Percentiles rank a stretch among this genome's conserved stretches.
Evolutionary conservation across 2,797 vertebrate genomes (phyloP).

Genomic region (Botia almorhae): DNA sequence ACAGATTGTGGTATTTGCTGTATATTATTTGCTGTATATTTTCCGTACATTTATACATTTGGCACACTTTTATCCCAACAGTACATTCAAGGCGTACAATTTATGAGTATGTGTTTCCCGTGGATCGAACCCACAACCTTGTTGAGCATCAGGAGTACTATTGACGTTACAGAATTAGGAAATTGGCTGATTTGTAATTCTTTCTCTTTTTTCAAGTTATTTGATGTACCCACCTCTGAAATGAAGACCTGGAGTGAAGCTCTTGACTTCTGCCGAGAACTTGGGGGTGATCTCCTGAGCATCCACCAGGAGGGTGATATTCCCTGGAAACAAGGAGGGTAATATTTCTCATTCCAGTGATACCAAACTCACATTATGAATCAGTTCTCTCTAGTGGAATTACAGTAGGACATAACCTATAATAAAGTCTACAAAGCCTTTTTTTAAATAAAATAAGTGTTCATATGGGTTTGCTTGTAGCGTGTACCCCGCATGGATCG

Average conservation of each 20-base stretch:
- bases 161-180: neutral
- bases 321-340: neutral
- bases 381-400: too few species aligned
- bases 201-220: conserved; percentile 63
- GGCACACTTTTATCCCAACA: too few species aligned
- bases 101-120: too few species aligned
- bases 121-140: too few species aligned
- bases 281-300: conserved; percentile 89
- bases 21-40: neutral
- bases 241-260: conserved; percentile 91
- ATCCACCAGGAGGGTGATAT: conserved; percentile 78
- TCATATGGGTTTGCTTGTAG: conserved; percentile 44
- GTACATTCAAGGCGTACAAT: too few species aligned
- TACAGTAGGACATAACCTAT: neutral
- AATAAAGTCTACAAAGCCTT: neutral
- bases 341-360: neutral
- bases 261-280: conserved; percentile 81
- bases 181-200: neutral
- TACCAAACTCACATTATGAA: neutral
- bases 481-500: conserved; percentile 82
- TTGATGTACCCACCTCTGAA: conserved; percentile 51
- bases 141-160: neutral
- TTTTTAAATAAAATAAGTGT: too few species aligned
- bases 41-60: too few species aligned
- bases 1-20: too few species aligned